These are phyloP conservation scores for Lasioglossum marginatum DNA, from an alignment of 2,888 invertebrate species.

Conservation along the genomic window DNA sequence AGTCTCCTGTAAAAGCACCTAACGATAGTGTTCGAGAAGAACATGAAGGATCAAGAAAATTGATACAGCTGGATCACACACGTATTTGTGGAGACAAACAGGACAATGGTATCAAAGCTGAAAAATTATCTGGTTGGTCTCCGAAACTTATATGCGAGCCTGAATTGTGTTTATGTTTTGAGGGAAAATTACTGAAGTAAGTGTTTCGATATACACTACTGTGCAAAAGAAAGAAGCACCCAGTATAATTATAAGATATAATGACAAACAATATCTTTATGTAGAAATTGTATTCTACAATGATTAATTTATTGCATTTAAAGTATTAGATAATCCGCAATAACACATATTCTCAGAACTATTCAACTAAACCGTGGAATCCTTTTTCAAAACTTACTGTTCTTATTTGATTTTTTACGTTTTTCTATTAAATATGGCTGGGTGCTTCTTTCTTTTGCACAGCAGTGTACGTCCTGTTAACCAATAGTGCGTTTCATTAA, in stretches of 20 bases:
- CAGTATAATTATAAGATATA: too few relatives aligned
- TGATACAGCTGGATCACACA: not conserved
- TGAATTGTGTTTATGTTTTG: constrained; percentile 73
- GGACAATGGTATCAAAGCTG: constrained; percentile 65
- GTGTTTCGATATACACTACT: constrained; percentile 20
- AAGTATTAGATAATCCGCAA: too few relatives aligned
- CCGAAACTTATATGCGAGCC: constrained; percentile 69
- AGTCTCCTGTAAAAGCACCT: not conserved
- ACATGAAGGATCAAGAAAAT: not conserved
- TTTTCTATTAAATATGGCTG: too few relatives aligned
- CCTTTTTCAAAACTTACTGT: too few relatives aligned
- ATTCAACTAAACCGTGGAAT: too few relatives aligned
- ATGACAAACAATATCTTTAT: too few relatives aligned
- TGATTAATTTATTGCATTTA: too few relatives aligned
- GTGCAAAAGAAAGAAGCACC: too few relatives aligned
- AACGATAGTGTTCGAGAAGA: not conserved
- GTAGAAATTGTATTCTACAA: too few relatives aligned
- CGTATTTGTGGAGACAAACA: constrained; percentile 2
- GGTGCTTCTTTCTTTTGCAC: too few relatives aligned
- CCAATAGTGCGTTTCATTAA: not conserved
- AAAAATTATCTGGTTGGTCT: constrained; percentile 75
- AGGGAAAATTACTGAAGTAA: constrained; percentile 80
- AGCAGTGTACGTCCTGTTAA: not conserved
- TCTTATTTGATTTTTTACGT: too few relatives aligned
- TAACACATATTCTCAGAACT: too few relatives aligned